phyloP scores from a whole-genome alignment of 2,888 invertebrate genomes.

The Lydus trimaculatus region DNA sequence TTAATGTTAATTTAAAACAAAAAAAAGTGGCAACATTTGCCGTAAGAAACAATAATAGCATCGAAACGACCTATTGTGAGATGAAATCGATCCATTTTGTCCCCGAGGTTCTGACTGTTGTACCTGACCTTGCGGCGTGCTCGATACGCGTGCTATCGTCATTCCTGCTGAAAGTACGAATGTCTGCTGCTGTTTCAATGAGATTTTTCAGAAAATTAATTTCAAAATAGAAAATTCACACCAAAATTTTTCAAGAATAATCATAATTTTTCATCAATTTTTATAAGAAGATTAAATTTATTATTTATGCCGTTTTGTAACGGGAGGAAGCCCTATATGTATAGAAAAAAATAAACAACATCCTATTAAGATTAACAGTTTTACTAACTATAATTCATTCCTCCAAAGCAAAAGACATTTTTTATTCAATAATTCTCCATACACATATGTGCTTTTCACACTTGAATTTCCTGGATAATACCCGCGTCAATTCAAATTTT shows the following conservation, averaged over 20 bases:
- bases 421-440: not conserved
- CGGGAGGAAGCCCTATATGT: too few relatives aligned
- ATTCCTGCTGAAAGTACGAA: constrained; percentile 5
- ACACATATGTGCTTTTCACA: not conserved
- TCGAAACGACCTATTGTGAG: constrained; percentile 31
- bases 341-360: too few relatives aligned
- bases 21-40: not conserved
- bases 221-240: not conserved
- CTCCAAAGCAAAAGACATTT: too few relatives aligned
- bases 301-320: too few relatives aligned
- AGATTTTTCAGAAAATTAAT: not conserved
- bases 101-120: constrained; percentile 43
- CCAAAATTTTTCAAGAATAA: not conserved
- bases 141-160: constrained; percentile 6
- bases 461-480: constrained; percentile 24
- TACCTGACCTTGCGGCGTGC: constrained; percentile 40
- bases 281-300: too few relatives aligned
- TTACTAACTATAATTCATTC: too few relatives aligned
- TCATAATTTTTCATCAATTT: not conserved
- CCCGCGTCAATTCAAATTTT: constrained; percentile 15
- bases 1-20: not conserved
- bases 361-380: too few relatives aligned
- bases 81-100: constrained; percentile 48
- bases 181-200: not conserved
- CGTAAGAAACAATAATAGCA: not conserved